Conservation (phyloP, 92 coral and sea anemone genomes). For the Zoanthus gigantus region DNA sequence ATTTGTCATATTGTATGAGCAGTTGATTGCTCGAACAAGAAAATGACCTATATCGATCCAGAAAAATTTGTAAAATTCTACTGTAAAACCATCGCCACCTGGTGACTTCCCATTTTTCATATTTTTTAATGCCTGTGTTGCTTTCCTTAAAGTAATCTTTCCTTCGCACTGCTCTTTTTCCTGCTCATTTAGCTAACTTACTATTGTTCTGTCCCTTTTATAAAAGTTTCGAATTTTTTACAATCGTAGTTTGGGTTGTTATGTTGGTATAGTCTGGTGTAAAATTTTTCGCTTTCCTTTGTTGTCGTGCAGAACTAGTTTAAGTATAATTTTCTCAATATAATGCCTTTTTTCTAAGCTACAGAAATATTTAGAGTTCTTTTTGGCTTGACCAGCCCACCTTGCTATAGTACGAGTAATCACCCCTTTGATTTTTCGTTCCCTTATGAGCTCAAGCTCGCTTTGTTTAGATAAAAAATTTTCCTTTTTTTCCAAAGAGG, state of each 20-base stretch:
- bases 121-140: constrained; percentile 45
- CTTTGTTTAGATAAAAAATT: too few relatives aligned
- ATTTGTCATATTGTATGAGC: not conserved
- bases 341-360: too few relatives aligned
- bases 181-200: constrained; percentile 23
- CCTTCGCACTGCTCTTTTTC: constrained; percentile 44
- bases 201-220: constrained; percentile 6
- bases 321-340: too few relatives aligned
- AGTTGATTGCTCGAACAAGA: constrained; percentile 34
- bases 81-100: constrained; percentile 45
- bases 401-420: too few relatives aligned
- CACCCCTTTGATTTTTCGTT: too few relatives aligned
- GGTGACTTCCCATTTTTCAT: constrained; percentile 42
- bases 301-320: too few relatives aligned
- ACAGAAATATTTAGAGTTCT: too few relatives aligned
- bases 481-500: too few relatives aligned
- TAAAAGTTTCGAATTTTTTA: not conserved
- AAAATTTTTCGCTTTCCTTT: not conserved
- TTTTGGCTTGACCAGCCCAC: too few relatives aligned
- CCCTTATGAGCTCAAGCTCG: too few relatives aligned
- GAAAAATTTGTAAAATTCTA: constrained; percentile 37
- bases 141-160: constrained; percentile 43
- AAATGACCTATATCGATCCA: constrained; percentile 28
- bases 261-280: not conserved
- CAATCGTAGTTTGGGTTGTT: not conserved